Conservation (phyloP, 2,888 invertebrate species). For the Uloborus plumipes region DNA sequence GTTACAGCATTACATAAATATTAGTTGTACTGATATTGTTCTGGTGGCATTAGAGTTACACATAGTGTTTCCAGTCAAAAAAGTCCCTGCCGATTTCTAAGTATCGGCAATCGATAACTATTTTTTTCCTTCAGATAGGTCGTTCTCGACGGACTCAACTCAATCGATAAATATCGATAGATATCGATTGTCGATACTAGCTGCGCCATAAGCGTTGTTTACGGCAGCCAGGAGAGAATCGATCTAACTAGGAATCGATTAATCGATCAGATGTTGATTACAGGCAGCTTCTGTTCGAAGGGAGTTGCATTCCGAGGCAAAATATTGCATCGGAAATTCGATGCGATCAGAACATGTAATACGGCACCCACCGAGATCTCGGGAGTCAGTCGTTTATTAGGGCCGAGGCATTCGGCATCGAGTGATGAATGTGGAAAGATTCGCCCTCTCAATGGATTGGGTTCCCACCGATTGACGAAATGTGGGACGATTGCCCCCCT, state of each 20-base stretch:
- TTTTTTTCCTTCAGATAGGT: slow-evolving; percentile 16
- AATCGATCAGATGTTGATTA: slow-evolving; percentile 62
- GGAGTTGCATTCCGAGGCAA: slow-evolving; percentile 51
- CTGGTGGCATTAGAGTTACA: no score
- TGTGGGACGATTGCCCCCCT: slow-evolving; percentile 31
- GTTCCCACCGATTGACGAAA: slow-evolving; percentile 48
- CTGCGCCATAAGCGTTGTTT: slow-evolving; percentile 61
- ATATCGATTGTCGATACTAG: slow-evolving; percentile 52
- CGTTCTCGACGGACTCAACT: background rate
- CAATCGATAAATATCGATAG: slow-evolving; percentile 59
- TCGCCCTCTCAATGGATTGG: slow-evolving; percentile 34
- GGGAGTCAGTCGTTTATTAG: slow-evolving; percentile 48
- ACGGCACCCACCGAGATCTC: background rate
- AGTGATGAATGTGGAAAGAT: slow-evolving; percentile 47
- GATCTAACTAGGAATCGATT: slow-evolving; percentile 55
- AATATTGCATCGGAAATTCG: slow-evolving; percentile 58
- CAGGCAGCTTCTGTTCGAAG: slow-evolving; percentile 40
- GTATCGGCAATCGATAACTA: slow-evolving; percentile 47
- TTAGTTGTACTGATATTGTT: no score
- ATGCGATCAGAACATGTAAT: slow-evolving; percentile 48
- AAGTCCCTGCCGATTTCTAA: slow-evolving; percentile 57
- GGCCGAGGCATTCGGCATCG: slow-evolving; percentile 29
- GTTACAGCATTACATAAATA: no score
- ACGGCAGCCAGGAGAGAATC: slow-evolving; percentile 47
- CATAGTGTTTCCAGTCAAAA: slow-evolving; percentile 6